Evolutionary conservation across 2,888 invertebrate species (phyloP), one percentile per base, ranked within the genome.

Genomic region (Coelopa pilipes): DNA sequence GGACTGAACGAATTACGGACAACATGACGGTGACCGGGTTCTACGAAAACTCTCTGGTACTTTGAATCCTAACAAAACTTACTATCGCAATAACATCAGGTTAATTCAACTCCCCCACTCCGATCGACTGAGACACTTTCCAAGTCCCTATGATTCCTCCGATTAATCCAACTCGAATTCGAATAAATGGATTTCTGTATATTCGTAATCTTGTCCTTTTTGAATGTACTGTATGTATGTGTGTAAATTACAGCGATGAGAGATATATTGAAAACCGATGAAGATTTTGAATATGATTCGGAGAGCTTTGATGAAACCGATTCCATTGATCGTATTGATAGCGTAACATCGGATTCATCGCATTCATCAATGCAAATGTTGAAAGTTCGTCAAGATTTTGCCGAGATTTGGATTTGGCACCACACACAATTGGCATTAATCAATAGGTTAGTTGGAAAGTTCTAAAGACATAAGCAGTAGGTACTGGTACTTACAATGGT

Each of bases 261-360:
- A 4, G 34, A 34, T 34, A 34, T 34, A 34, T 34, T 34, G 34
- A 34, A 34, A 65, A 17, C 34, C 17, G 24, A 50, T 67, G 47
- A 24, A 60, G 21, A 24, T 45, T 19, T 67, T 15, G 24, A 72
- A 57, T 69, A 45, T 59, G 67, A 65, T 11, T 7, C 34, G 10
- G 65, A 49, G 53, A 53, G 17, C 13, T 34, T 34, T 34, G 76
- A 76, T 17, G 78, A 78, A 66, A 69, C 65, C 34, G 78, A 76
- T 57, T 78, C 75, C 12, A 75, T 76, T 19, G 72, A 76, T 67
- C 75, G 75, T n/a, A 74, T 70, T 57, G 76, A 76, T 67, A 72
- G 66, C 62, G 74, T 72, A 21, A 13, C 65, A 11, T 50, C 70
- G 46, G 21, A 19, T 21, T 46, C 68, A 21, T 17, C 66, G 34